Base-by-base conservation (phyloP, 2,113 vertebrate species). In the Cyanistes caeruleus region DNA sequence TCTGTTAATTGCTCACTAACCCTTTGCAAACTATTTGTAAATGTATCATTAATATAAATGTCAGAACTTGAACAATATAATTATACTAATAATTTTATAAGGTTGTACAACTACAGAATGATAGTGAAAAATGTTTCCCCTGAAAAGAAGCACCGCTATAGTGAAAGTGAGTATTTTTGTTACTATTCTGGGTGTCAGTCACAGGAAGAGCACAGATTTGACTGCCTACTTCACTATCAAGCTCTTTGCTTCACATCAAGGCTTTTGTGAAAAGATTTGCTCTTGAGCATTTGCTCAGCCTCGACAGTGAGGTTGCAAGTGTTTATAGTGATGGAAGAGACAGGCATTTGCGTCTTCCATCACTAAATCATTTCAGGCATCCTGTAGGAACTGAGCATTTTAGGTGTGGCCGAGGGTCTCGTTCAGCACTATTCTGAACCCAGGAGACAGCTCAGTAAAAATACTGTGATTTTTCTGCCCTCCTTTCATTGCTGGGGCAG, bases 111-210 rank as follows among this genome's bases (percentile, higher is more conserved):
- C 85, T 88, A 39, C 64, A 64, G 75, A 92, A 88, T 28, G 59
- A 78, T 62, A 52, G 64, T 81, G 80, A 84, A 95, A 96, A 93
- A 59, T 28, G 22, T 59, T 95, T 91, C 68, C 76, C 64, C 48
- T 95, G 81, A 92, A 69, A 84, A 92, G 89, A 90, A 86, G 60
- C 89, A 93, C 93, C 11, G 10, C 39, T 81, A 84, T 95, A 96
- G 93, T 89, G 96, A 91, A 95, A 95, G 94, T 68, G 84, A 97
- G 84, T 96, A 91, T 89, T 92, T 96, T 90, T 84, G 93, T 95
- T 95, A 68, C 92, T 94, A 92, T 95, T 93, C 92, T 90, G 83
- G 69, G 90, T 94, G 84, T 69, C 96, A 96, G 88, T 94, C 92
- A 87, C 48, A 95, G 90, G 72, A 88, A 96, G 76, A 96, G 90